These are phyloP conservation scores for Catostylus mosaicus DNA, from an alignment of 30 jellyfish, hydroid and myxozoan genomes.

Conservation along the genomic window DNA sequence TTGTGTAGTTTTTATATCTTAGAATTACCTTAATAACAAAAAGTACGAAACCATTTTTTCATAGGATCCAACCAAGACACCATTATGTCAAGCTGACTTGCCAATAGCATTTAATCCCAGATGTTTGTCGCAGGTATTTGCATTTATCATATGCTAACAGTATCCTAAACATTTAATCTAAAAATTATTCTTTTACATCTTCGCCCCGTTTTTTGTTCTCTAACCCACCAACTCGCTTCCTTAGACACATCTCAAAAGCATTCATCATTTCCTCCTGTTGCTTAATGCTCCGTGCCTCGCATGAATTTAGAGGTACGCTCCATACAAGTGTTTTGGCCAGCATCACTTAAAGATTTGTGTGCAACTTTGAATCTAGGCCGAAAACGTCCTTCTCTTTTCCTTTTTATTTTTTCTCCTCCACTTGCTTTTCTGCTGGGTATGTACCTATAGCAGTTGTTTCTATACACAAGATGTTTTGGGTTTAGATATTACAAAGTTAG, in stretches of 20 bases:
- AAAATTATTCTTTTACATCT: not conserved
- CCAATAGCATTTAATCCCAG: slow-evolving; percentile 32
- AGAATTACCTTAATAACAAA: not conserved
- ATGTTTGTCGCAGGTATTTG: slow-evolving; percentile 20
- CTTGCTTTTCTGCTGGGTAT: too few species aligned
- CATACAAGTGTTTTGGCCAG: not conserved
- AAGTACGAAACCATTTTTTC: not conserved
- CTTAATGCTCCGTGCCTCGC: not conserved
- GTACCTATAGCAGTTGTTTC: too few species aligned
- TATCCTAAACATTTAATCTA: not conserved
- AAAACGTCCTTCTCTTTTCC: too few species aligned
- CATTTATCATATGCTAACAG: too few species aligned
- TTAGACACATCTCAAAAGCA: not conserved
- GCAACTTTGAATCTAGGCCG: not conserved
- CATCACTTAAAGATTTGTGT: not conserved
- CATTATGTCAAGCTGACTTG: slow-evolving; percentile 31
- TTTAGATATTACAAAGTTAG: too few species aligned
- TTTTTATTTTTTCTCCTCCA: too few species aligned
- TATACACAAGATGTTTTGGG: too few species aligned
- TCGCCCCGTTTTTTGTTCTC: not conserved
- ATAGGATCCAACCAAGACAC: slow-evolving; percentile 23
- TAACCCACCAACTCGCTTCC: not conserved
- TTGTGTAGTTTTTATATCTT: not conserved
- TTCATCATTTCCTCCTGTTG: not conserved
- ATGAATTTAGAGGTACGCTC: not conserved